Evolutionary conservation across 1,140 invertebrate species (phyloP).

Genomic region (Galendromus occidentalis): DNA sequence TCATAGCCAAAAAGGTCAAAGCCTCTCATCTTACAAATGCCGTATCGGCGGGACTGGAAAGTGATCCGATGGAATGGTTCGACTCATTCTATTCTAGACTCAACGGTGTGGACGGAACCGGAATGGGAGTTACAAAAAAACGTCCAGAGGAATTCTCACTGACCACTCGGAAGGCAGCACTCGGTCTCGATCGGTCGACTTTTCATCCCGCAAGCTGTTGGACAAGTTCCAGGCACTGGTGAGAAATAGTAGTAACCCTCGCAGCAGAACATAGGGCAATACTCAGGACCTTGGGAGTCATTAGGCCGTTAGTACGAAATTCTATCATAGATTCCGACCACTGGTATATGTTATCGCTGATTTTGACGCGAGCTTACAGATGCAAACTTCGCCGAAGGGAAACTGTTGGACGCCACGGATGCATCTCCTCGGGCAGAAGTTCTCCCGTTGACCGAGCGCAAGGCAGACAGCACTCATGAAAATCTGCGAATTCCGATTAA

Average conservation of each 20-base stretch:
- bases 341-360: no score
- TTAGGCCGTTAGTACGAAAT: no score
- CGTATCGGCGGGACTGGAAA: no score
- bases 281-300: neutral
- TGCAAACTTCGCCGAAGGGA: neutral
- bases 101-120: no score
- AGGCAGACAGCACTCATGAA: no score
- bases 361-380: neutral
- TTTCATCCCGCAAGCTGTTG: neutral
- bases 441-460: neutral
- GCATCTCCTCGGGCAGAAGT: neutral
- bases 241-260: neutral
- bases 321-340: no score
- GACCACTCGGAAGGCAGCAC: neutral
- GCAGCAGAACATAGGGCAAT: conserved; percentile 1
- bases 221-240: neutral
- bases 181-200: neutral
- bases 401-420: conserved; percentile 6
- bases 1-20: no score
- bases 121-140: neutral
- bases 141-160: neutral
- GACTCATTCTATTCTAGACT: no score
- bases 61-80: no score
- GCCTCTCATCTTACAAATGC: no score
- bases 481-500: no score